These are phyloP conservation scores for Amphimedon queenslandica DNA, from an alignment of 37 sponge, comb jelly and placozoan species.

Conservation along the genomic window DNA sequence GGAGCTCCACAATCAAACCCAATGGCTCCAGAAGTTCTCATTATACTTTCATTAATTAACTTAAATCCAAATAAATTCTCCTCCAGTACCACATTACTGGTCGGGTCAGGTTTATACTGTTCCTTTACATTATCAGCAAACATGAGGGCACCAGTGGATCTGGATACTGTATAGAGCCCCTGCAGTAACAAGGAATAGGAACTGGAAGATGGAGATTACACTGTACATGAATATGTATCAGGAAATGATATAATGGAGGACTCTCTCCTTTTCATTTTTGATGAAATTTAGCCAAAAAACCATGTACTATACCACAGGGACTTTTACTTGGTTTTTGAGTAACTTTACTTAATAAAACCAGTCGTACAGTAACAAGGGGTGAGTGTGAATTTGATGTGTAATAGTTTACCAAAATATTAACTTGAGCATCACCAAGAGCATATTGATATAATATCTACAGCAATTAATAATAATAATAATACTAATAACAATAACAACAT, in stretches of 20 bases:
- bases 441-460: conserved; percentile 64
- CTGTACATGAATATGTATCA: no score
- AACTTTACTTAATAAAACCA: no score
- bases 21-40: conserved; percentile 31
- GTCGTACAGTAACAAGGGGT: no score
- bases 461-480: background rate
- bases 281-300: no score
- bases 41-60: conserved; percentile 23
- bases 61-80: conserved; percentile 61
- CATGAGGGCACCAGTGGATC: conserved; percentile 64
- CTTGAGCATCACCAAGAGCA: conserved; percentile 74
- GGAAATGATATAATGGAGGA: no score
- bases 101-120: conserved; percentile 11
- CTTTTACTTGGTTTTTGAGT: no score
- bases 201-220: no score
- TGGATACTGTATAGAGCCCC: conserved; percentile 49
- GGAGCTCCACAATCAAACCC: conserved; percentile 71
- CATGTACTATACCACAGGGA: no score
- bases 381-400: no score
- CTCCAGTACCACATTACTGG: conserved; percentile 25
- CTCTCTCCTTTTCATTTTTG: no score
- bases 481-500: background rate
- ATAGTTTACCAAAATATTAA: conserved; percentile 67
- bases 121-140: conserved; percentile 59
- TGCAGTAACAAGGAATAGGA: background rate